Base-by-base conservation (phyloP, 2,888 invertebrate species). In the Drosophila mayaguana region DNA sequence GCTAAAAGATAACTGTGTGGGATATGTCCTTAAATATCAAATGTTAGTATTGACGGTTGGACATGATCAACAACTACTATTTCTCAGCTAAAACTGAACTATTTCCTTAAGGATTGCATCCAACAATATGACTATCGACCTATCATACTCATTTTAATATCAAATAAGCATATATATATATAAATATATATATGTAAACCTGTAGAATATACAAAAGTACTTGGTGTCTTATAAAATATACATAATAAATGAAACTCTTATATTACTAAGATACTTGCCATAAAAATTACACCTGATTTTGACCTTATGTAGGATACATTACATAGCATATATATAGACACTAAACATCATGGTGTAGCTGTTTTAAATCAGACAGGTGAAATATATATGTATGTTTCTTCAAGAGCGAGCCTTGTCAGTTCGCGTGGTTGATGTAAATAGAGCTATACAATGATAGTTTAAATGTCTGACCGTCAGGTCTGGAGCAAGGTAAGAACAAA, bases 161-260 rank as follows among this genome's bases (percentile, higher is more conserved):
- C 65, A 61, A 67, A 69, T 63, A 75, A 86, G 78, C 68, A 70
- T 73, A 69, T 63, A 83, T 63, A 83, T 57, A 67, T 72, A 68
- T 71, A 76, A 63, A 75, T 72, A 75, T 63, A 69, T 48, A 59
- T 78, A 67, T 83, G 86, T 83, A 78, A 72, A 88, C 68, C 65
- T 83, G 81, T 81, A 83, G 83, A 66, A 72, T 73, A 71, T 67
- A 81, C 76, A 88, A 78, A 80, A 87, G 68, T 71, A 84, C 74
- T 83, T 81, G 89, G 84, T 75, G 84, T 87, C 84, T 87, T 84
- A 79, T 79, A 83, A 83, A 83, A 83, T 81, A 81, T 79, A 75
- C 65, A 76, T 63, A 72, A 48, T 64, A 62, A 79, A 78, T 56
- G 59, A 64, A 75, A 68, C 66, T 80, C 80, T 78, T 78, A 61